Base-by-base conservation (phyloP, 2,113 vertebrate genomes). In the Upupa epops region DNA sequence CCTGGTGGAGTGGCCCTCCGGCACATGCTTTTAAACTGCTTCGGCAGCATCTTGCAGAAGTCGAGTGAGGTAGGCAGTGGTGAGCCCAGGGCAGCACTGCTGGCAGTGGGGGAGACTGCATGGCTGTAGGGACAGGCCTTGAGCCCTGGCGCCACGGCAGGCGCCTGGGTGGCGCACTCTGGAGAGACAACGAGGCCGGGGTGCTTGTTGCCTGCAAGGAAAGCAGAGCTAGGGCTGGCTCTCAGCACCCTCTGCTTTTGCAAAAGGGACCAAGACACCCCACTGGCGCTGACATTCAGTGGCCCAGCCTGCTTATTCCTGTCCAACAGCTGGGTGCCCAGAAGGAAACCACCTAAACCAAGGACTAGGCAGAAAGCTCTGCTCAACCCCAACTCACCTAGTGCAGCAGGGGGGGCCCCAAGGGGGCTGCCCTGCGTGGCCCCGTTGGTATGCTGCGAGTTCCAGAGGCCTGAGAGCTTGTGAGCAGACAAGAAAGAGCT, bases 391-490 rank as follows among this genome's bases (percentile, higher is more conserved):
- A 70, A 98, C 98, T 96, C 93, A 99, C 99, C 98, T 96, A 98
- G 98, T 91, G 98, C 98, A 89, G 98, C 94, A 96, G 98, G 92
- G 76, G 98, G 94, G 61, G 97, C 97, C 83, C 97, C 97, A 5
- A 97, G 98, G 52, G 98, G 98, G 96, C 96, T 98, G 96, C 98
- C 98, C 92, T 98, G 98, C 21, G 90, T 7, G 13, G 98, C 98
- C 91, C 98, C 98, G 0, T 98, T 98, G 95, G 98, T 97, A 97
- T 99, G 99, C 80, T 98, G 98, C 0, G 99, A 99, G 97, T 99
- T 99, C 99, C 99, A 99, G 86, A 99, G 98, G 92, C 99, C 99
- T 1, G 99, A 99, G 93, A 99, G 98, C 97, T 99, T 99, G 97
- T 99, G 98, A 91, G 99, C 99, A 51, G 99, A 99, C 96, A 99